phyloP scores from a whole-genome alignment of 2,888 invertebrate genomes.

The Poecilus cupreus region DNA sequence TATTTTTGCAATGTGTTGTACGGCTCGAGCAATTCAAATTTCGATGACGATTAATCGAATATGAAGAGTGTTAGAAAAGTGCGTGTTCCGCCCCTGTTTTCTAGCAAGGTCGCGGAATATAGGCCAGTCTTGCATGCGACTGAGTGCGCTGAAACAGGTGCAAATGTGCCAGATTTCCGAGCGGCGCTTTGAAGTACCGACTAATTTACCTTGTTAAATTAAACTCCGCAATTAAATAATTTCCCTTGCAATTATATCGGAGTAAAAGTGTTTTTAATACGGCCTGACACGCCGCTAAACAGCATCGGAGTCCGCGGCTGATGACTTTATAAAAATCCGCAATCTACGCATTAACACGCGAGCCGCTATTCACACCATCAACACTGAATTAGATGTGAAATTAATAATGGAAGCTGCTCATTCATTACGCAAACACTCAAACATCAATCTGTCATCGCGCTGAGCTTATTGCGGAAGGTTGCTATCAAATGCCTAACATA shows the following conservation, averaged over 20 bases:
- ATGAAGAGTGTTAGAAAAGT: neutral
- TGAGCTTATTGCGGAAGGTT: neutral
- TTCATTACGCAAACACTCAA: neutral
- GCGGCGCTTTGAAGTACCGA: slow-evolving; percentile 54
- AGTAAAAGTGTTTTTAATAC: slow-evolving; percentile 53
- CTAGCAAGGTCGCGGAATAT: slow-evolving; percentile 49
- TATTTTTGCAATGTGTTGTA: neutral
- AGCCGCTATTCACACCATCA: neutral
- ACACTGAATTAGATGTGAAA: neutral
- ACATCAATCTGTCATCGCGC: neutral
- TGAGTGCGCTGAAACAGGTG: slow-evolving; percentile 40
- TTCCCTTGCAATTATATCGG: slow-evolving; percentile 48
- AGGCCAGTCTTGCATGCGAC: slow-evolving; percentile 46
- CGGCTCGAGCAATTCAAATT: neutral
- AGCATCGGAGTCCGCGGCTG: neutral
- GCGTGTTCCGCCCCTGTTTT: neutral
- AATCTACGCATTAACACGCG: neutral
- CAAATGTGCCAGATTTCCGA: slow-evolving; percentile 57
- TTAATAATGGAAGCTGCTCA: neutral
- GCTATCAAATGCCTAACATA: neutral
- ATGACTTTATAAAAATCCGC: slow-evolving; percentile 43
- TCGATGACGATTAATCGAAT: neutral
- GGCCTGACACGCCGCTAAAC: neutral
- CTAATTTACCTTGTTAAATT: slow-evolving; percentile 58
- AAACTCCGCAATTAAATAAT: slow-evolving; percentile 53